phyloP scores from a whole-genome alignment of 2,888 invertebrate genomes.

The Meteorus colon region DNA sequence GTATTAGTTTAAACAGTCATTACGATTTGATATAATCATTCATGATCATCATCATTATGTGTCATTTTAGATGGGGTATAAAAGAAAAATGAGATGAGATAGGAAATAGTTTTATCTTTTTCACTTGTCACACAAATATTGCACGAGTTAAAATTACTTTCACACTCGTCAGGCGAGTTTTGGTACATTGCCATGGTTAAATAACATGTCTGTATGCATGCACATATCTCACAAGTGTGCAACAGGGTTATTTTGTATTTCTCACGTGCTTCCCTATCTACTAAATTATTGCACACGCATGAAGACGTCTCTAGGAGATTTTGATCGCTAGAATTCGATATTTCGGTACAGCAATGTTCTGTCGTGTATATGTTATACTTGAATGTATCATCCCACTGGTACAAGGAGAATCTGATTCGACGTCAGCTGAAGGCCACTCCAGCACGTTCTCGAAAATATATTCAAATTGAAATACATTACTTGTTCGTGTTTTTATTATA shows the following conservation, averaged over 20 bases:
- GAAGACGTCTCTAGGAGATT: slow-evolving; percentile 16
- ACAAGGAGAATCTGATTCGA: slow-evolving; percentile 13
- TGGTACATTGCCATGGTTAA: slow-evolving; percentile 10
- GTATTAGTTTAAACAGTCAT: too few relatives aligned
- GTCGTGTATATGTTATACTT: not conserved
- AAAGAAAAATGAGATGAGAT: too few relatives aligned
- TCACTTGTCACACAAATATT: not conserved
- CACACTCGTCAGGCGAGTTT: not conserved
- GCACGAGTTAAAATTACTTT: slow-evolving; percentile 8
- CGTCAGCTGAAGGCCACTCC: slow-evolving; percentile 16
- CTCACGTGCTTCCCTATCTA: not conserved
- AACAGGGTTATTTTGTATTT: not conserved
- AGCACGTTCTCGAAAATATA: slow-evolving; percentile 38
- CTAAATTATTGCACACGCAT: slow-evolving; percentile 5
- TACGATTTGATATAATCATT: too few relatives aligned
- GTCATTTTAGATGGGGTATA: too few relatives aligned
- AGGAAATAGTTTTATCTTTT: not conserved
- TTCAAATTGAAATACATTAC: not conserved
- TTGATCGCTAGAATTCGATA: not conserved
- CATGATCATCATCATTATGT: too few relatives aligned
- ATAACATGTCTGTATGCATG: not conserved
- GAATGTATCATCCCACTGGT: not conserved
- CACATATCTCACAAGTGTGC: not conserved
- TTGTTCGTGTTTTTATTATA: not conserved
- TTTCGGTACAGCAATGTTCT: not conserved